These are phyloP conservation scores for Bradypus variegatus DNA, from an alignment of 2,797 vertebrate species.

Conservation along the genomic window DNA sequence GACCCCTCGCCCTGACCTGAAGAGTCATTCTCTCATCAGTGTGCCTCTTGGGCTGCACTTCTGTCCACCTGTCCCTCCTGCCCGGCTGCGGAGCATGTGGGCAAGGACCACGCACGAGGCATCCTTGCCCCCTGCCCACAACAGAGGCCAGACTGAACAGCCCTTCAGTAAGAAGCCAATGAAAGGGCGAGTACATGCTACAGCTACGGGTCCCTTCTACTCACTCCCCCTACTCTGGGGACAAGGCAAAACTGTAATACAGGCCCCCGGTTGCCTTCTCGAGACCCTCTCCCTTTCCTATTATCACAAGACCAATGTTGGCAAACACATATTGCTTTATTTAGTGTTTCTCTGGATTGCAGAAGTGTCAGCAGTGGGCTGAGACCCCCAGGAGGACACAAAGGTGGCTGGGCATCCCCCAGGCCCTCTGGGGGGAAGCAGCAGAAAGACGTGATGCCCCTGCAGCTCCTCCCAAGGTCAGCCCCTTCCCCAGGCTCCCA, in stretches of 20 bases:
- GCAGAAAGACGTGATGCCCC: conserved; percentile 54
- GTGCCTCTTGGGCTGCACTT: not conserved
- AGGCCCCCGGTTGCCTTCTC: not conserved
- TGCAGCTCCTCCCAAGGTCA: conserved; percentile 25
- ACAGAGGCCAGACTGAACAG: not conserved
- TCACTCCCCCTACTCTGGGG: not conserved
- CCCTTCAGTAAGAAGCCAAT: not conserved
- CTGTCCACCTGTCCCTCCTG: not conserved
- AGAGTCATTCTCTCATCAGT: not conserved
- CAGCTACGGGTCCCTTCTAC: not conserved
- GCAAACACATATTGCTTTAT: conserved; percentile 68
- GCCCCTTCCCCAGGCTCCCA: not conserved
- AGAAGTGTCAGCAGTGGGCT: conserved; percentile 58
- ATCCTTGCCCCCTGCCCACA: not conserved
- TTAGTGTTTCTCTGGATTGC: conserved; percentile 67
- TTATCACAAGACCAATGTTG: conserved; percentile 1
- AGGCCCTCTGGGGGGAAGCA: conserved; percentile 24
- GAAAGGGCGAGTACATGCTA: not conserved
- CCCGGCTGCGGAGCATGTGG: not conserved
- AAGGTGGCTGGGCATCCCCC: conserved; percentile 18
- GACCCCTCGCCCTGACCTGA: not conserved
- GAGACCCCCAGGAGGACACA: conserved; percentile 7
- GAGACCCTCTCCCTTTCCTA: not conserved
- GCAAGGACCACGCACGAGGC: not conserved
- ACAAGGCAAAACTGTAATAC: not conserved